Percentiles rank a stretch among this genome's conserved stretches.
Conservation (phyloP, 2,797 vertebrate species). For the Ataeniobius toweri region DNA sequence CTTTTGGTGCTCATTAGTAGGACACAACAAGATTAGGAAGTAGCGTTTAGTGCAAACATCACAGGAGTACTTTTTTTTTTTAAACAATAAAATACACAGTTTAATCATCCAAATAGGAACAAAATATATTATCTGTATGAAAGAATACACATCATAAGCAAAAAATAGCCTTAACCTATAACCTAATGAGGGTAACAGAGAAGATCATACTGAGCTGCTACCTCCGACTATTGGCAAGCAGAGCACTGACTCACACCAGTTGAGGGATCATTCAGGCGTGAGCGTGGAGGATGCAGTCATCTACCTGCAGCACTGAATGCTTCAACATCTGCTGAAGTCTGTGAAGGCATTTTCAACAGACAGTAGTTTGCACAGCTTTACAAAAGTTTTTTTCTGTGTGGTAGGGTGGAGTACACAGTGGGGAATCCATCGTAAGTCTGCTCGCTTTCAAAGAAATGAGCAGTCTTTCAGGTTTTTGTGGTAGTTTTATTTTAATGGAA, state of each 20-base stretch:
- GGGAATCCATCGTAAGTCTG: background rate
- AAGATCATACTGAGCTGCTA: background rate
- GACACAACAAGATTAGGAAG: background rate
- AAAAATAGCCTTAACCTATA: background rate
- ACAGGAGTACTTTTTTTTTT: background rate
- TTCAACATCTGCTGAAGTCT: slow-evolving; percentile 1
- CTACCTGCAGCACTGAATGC: slow-evolving; percentile 3
- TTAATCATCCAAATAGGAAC: background rate
- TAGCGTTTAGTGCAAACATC: slow-evolving; percentile 2
- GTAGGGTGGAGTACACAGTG: background rate
- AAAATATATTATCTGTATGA: background rate
- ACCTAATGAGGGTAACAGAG: background rate
- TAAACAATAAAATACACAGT: background rate
- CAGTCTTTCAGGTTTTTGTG: background rate
- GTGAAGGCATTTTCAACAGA: background rate
- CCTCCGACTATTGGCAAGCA: background rate
- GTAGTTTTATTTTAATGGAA: background rate
- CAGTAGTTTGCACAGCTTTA: background rate
- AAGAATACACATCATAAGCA: background rate
- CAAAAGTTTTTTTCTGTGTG: background rate
- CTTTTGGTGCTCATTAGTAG: slow-evolving; percentile 8
- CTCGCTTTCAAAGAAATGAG: background rate
- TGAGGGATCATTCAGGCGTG: background rate
- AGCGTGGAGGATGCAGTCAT: slow-evolving; percentile 1
- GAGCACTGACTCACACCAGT: background rate